Evolutionary conservation across 2,888 invertebrate genomes (phyloP).

Genomic region (Microplitis manilae): DNA sequence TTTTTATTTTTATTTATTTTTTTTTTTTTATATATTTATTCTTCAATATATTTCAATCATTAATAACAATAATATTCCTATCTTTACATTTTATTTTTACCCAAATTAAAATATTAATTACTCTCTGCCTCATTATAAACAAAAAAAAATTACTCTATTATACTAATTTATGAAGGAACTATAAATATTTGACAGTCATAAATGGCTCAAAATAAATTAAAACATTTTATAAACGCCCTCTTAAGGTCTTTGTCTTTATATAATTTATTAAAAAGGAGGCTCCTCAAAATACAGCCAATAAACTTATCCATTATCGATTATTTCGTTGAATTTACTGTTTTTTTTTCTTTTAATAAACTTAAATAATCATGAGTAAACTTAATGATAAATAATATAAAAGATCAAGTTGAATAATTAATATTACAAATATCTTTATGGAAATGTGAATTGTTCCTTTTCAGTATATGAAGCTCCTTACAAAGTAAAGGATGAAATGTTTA

Average conservation of each 20-base stretch:
- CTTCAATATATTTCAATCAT: background rate
- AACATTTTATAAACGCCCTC: background rate
- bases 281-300: no score
- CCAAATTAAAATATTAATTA: background rate
- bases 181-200: background rate
- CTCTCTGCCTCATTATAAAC: background rate
- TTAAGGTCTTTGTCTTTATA: background rate
- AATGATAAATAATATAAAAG: background rate
- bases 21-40: background rate
- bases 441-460: background rate
- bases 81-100: background rate
- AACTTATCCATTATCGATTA: no score
- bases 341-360: no score
- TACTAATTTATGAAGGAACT: background rate
- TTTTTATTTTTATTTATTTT: background rate
- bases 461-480: slow-evolving; percentile 16
- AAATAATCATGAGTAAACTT: no score
- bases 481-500: slow-evolving; percentile 23
- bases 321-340: no score
- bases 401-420: background rate
- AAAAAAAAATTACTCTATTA: background rate
- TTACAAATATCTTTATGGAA: background rate
- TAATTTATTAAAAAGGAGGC: no score
- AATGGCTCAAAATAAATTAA: background rate
- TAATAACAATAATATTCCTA: background rate